These are phyloP conservation scores for Holacanthella duospinosa DNA, from an alignment of 2,888 invertebrate genomes.

Conservation along the genomic window DNA sequence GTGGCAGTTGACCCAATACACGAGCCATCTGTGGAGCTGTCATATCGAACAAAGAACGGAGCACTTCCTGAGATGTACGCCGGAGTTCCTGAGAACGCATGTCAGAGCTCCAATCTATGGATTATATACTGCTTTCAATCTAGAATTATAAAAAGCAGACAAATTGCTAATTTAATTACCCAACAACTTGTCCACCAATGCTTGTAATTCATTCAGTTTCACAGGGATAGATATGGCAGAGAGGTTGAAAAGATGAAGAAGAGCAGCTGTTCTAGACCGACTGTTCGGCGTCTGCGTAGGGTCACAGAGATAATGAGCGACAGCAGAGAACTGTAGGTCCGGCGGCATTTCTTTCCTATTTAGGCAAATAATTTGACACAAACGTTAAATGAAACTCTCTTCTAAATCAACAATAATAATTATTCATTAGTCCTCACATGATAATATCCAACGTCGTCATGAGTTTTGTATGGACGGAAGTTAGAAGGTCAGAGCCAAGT, in stretches of 20 bases:
- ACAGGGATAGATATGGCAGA: constrained; percentile 27
- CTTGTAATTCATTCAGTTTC: constrained; percentile 31
- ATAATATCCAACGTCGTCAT: constrained; percentile 72
- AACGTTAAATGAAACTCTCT: background rate
- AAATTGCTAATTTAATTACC: constrained; percentile 17
- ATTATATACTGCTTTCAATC: too few relatives aligned
- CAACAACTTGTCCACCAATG: constrained; percentile 33
- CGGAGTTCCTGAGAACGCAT: constrained; percentile 34
- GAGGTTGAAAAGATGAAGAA: constrained; percentile 43
- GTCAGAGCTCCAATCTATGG: constrained; percentile 37
- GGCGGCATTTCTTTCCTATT: constrained; percentile 51
- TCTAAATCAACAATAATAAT: constrained; percentile 9
- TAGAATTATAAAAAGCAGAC: background rate
- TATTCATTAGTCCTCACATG: constrained; percentile 45
- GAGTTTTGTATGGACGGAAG: constrained; percentile 83
- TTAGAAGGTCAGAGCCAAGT: constrained; percentile 78
- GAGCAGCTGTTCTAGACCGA: constrained; percentile 46
- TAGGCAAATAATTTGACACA: too few relatives aligned
- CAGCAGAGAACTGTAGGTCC: constrained; percentile 50
- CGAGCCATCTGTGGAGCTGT: constrained; percentile 37
- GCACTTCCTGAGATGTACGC: constrained; percentile 35
- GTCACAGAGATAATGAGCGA: constrained; percentile 70
- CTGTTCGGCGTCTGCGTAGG: constrained; percentile 84
- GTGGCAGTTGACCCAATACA: constrained; percentile 31
- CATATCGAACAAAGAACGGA: constrained; percentile 36